Base-by-base conservation (phyloP, 2,888 invertebrate species). In the Eretmocerus hayati region DNA sequence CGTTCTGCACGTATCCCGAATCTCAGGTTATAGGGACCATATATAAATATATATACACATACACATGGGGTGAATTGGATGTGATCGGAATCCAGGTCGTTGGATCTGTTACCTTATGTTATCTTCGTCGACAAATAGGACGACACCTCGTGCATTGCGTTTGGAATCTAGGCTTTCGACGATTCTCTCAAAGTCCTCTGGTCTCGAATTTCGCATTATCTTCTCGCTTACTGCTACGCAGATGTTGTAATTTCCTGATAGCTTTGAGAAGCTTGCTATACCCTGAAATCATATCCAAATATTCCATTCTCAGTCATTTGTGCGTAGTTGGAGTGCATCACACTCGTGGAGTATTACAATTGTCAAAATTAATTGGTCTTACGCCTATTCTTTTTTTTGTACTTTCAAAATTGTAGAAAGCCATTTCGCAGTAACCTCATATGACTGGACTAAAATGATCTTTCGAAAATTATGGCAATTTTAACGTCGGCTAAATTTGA, bases 61-160 rank as follows among this genome's bases (percentile, higher is more conserved):
- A n/a, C n/a, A n/a, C n/a, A n/a, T n/a, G n/a, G n/a, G n/a, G n/a
- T n/a, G n/a, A n/a, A n/a, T n/a, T n/a, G n/a, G n/a, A n/a, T n/a
- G n/a, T n/a, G n/a, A n/a, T n/a, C n/a, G n/a, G n/a, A n/a, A 19
- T 20, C 15, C 15, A 30, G 5, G 3, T 11, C 22, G 30, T 30
- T 18, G 16, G 31, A 16, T 40, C 26, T 21, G 46, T 53, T 60
- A 78, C 78, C 77, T 74, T 46, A 76, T 77, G 66, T 84, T 84
- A 65, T 85, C 85, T 66, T 85, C 84, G 62, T 84, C 83, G 20
- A 84, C 83, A 64, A 85, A 85, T 68, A 84, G 76, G 19, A 85
- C 78, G 23, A 85, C 82, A 8, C 79, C 81, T 41, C 80, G 70
- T 31, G 84, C 84, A 58, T 78, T 78, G 42, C 77, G 74, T 56